A percentile compares a stretch with the other conserved stretches of the same genome.
These are phyloP conservation scores for Spizaetus ornatus DNA, from an alignment of 2,113 vertebrate species.

Conservation along the genomic window DNA sequence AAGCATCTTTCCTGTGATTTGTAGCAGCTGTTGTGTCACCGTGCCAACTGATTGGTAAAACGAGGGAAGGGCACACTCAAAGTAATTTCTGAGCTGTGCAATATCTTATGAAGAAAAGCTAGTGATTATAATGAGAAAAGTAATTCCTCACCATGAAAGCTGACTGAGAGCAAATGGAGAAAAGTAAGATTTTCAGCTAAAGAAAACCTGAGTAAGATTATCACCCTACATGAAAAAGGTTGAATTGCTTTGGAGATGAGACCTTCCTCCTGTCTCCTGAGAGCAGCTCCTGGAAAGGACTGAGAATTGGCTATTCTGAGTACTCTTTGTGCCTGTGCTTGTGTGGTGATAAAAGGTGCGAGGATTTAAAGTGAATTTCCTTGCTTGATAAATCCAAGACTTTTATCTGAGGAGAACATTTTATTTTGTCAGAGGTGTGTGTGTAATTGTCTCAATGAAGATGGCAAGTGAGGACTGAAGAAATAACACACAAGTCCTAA, in stretches of 20 bases:
- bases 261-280: neutral
- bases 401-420: neutral
- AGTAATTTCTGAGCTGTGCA: conserved; percentile 17
- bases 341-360: neutral
- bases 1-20: conserved; percentile 37
- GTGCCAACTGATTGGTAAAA: conserved; percentile 33
- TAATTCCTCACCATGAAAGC: neutral
- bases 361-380: neutral
- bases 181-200: neutral
- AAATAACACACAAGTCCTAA: neutral
- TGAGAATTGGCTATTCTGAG: neutral
- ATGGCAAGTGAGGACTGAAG: neutral
- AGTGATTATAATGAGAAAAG: conserved; percentile 35
- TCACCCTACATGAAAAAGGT: neutral
- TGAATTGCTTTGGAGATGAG: neutral
- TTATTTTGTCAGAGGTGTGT: neutral
- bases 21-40: conserved; percentile 43
- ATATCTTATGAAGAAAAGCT: conserved; percentile 16
- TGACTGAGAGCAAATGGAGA: neutral
- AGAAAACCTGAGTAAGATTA: conserved; percentile 3
- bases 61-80: neutral
- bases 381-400: neutral
- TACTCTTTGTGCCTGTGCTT: neutral
- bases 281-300: neutral
- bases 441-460: neutral